Conservation (phyloP, 2,888 invertebrate genomes). For the Lissonota sp. region DNA sequence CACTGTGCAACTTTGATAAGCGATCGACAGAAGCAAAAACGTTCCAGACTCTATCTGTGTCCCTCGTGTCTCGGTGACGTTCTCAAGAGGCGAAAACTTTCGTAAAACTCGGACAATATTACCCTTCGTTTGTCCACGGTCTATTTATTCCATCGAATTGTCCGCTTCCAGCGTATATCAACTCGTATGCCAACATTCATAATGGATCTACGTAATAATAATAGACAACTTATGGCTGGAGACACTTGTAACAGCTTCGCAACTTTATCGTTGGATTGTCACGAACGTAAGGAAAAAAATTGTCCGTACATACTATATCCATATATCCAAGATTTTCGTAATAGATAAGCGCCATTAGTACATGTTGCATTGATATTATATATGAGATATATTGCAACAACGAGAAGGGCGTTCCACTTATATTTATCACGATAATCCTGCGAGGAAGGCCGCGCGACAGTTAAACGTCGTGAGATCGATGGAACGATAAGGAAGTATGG, state of each 20-base stretch:
- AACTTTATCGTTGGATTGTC: slow-evolving; percentile 50
- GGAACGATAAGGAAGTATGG: slow-evolving; percentile 52
- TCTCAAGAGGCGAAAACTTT: slow-evolving; percentile 63
- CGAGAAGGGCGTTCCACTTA: slow-evolving; percentile 61
- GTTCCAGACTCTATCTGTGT: slow-evolving; percentile 56
- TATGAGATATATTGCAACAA: slow-evolving; percentile 35
- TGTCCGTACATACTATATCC: neutral
- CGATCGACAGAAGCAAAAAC: slow-evolving; percentile 61
- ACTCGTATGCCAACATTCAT: neutral
- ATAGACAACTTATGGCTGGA: slow-evolving; percentile 27
- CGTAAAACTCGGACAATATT: slow-evolving; percentile 57
- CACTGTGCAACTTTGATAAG: slow-evolving; percentile 28
- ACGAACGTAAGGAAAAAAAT: slow-evolving; percentile 13
- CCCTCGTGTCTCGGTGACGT: slow-evolving; percentile 45
- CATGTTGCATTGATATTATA: neutral
- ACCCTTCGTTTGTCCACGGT: slow-evolving; percentile 70
- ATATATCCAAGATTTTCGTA: slow-evolving; percentile 38
- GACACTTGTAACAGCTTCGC: slow-evolving; percentile 44
- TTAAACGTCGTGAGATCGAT: slow-evolving; percentile 43
- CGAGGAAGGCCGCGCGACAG: slow-evolving; percentile 51
- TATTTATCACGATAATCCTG: slow-evolving; percentile 51
- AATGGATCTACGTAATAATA: slow-evolving; percentile 7
- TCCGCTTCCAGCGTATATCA: slow-evolving; percentile 41
- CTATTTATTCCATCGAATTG: slow-evolving; percentile 66
- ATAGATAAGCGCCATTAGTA: slow-evolving; percentile 41